A percentile compares a stretch with the other conserved stretches of the same genome.
phyloP scores from a whole-genome alignment of 2,797 vertebrate genomes.

The Sebastes hubbsi region DNA sequence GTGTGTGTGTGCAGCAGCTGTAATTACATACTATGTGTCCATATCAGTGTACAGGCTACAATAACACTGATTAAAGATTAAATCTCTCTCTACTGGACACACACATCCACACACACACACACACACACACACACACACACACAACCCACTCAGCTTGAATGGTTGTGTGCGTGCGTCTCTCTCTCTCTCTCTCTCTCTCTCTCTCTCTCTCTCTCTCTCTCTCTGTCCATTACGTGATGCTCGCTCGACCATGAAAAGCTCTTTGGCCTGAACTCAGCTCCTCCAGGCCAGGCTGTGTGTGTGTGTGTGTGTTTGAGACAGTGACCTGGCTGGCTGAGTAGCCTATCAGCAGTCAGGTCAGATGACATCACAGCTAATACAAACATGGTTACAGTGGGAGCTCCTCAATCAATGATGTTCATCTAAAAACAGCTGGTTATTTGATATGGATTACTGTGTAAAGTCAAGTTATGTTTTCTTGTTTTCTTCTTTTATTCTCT shows the following conservation, averaged over 20 bases:
- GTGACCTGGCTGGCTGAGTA: constrained; percentile 44
- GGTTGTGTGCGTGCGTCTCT: neutral
- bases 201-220: constrained; percentile 24
- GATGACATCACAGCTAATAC: constrained; percentile 61
- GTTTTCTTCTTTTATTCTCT: neutral
- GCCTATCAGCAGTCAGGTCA: constrained; percentile 68
- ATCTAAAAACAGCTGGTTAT: neutral
- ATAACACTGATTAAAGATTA: constrained; percentile 70
- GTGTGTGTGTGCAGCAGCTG: constrained; percentile 36
- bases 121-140: neutral
- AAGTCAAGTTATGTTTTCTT: neutral
- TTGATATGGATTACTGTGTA: neutral
- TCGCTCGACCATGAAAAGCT: constrained; percentile 63
- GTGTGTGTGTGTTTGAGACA: constrained; percentile 26
- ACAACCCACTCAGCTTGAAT: constrained; percentile 22
- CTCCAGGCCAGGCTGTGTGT: constrained; percentile 37
- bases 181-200: constrained; percentile 19
- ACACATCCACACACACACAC: constrained; percentile 6
- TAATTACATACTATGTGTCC: constrained; percentile 65
- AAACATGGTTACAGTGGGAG: constrained; percentile 6
- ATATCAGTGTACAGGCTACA: constrained; percentile 56
- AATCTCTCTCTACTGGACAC: constrained; percentile 33
- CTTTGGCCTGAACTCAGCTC: constrained; percentile 60
- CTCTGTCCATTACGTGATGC: constrained; percentile 51
- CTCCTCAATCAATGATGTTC: neutral